Conservation (phyloP, 2,888 invertebrate genomes). For the Catocala sponsa region DNA sequence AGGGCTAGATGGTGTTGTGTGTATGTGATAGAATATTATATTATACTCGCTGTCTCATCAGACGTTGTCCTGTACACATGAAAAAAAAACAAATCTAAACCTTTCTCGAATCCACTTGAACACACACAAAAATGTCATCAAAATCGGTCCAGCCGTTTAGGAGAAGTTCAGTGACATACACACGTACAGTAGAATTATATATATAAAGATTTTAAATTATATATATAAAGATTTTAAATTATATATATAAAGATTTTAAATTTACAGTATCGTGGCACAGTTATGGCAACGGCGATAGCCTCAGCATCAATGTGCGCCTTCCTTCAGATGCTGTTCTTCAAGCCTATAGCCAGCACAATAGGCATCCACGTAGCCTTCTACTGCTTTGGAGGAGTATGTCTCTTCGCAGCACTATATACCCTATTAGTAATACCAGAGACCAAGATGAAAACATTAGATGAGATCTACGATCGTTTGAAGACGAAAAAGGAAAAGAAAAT, state of each 20-base stretch:
- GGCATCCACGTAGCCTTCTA: slow-evolving; percentile 72
- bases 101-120: too few relatives aligned
- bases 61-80: too few relatives aligned
- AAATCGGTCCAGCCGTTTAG: too few relatives aligned
- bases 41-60: too few relatives aligned
- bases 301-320: slow-evolving; percentile 62
- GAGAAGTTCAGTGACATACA: too few relatives aligned
- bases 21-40: too few relatives aligned
- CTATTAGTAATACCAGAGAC: slow-evolving; percentile 72
- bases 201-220: too few relatives aligned
- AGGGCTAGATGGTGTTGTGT: neutral
- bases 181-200: too few relatives aligned
- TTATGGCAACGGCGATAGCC: slow-evolving; percentile 72
- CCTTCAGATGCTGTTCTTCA: slow-evolving; percentile 74
- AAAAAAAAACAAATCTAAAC: too few relatives aligned
- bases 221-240: too few relatives aligned
- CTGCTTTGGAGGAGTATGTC: slow-evolving; percentile 68
- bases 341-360: slow-evolving; percentile 64
- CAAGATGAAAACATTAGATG: slow-evolving; percentile 63
- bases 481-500: slow-evolving; percentile 67
- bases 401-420: slow-evolving; percentile 63
- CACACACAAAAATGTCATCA: too few relatives aligned
- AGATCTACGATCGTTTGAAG: slow-evolving; percentile 69
- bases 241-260: too few relatives aligned
- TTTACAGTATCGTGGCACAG: slow-evolving; percentile 74